Percentiles rank a stretch among this genome's conserved stretches.
phyloP scores from a whole-genome alignment of 2,797 vertebrate genomes.

The Hydrophis major region DNA sequence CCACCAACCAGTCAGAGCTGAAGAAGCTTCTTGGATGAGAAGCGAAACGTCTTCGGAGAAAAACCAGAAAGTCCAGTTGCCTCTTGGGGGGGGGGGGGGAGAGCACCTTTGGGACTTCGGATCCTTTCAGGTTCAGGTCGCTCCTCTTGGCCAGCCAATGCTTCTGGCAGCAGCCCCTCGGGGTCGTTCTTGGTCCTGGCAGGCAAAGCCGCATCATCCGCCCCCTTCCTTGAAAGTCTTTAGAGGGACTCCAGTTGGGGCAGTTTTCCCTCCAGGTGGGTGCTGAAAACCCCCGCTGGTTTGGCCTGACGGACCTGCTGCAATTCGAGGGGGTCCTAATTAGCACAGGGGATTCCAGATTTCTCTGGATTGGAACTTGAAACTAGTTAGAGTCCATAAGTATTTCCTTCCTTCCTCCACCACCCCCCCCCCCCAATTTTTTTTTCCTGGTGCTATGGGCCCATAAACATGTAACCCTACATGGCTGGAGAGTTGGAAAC shows the following conservation, averaged over 20 bases:
- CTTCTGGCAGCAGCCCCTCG: not conserved
- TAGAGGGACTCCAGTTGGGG: not conserved
- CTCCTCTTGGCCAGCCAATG: not conserved
- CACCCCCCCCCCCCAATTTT: fast-evolving
- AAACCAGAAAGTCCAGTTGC: no score
- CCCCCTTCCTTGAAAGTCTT: not conserved
- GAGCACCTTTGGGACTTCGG: not conserved
- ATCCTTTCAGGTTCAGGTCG: not conserved
- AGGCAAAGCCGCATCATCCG: not conserved
- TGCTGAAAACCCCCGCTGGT: not conserved
- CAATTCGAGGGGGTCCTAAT: not conserved
- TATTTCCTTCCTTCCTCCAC: fast-evolving
- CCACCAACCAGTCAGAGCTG: no score
- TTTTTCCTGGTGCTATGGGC: not conserved
- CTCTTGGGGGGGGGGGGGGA: no score
- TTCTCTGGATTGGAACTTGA: not conserved
- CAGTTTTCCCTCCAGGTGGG: not conserved
- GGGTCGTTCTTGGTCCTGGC: not conserved
- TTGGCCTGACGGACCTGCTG: not conserved
- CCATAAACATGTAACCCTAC: not conserved
- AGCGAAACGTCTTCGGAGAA: no score
- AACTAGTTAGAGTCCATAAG: not conserved
- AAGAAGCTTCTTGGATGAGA: no score
- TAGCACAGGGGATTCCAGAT: not conserved
- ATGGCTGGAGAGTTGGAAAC: not conserved